A percentile compares a stretch with the other conserved stretches of the same genome.
Evolutionary conservation across 37 sponge, comb jelly and placozoan species (phyloP).

Genomic region (Haliclona indistincta): DNA sequence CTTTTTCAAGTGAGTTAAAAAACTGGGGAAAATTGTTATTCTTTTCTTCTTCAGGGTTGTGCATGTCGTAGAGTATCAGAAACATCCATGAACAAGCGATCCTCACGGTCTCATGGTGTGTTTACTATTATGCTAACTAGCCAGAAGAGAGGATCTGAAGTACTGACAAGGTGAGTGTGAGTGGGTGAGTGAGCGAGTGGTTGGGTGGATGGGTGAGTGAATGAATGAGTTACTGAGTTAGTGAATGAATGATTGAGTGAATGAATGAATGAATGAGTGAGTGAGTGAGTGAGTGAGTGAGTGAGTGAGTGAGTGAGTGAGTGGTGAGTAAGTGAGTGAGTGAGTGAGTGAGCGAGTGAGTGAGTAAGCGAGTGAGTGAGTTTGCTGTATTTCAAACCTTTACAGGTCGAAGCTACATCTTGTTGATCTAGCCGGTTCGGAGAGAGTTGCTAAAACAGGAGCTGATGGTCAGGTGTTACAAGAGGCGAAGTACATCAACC

Average conservation of each 20-base stretch:
- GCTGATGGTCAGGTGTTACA: constrained; percentile 65
- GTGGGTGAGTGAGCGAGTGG: no score
- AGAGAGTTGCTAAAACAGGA: constrained; percentile 84
- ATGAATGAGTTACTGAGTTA: no score
- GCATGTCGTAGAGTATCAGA: constrained; percentile 84
- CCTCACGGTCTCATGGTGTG: constrained; percentile 88
- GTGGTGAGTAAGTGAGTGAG: no score
- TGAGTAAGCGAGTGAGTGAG: no score
- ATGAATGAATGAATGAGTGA: no score
- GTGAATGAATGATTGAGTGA: no score
- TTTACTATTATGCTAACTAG: constrained; percentile 79
- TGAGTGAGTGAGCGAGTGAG: no score
- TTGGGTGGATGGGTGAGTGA: no score
- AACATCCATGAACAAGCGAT: constrained; percentile 87
- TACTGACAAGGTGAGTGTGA: constrained; percentile 63
- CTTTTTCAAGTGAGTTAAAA: constrained; percentile 70
- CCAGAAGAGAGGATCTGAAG: constrained; percentile 43
- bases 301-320: background rate
- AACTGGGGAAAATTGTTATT: background rate
- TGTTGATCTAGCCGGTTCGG: constrained; percentile 93
- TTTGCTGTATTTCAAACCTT: no score
- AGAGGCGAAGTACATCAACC: constrained; percentile 91
- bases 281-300: no score
- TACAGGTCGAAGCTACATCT: constrained; percentile 85
- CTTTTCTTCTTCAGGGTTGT: constrained; percentile 30